These are phyloP conservation scores for Paelopatides confundens DNA, from an alignment of 53 echinoderm and acorn worm genomes.

Conservation along the genomic window DNA sequence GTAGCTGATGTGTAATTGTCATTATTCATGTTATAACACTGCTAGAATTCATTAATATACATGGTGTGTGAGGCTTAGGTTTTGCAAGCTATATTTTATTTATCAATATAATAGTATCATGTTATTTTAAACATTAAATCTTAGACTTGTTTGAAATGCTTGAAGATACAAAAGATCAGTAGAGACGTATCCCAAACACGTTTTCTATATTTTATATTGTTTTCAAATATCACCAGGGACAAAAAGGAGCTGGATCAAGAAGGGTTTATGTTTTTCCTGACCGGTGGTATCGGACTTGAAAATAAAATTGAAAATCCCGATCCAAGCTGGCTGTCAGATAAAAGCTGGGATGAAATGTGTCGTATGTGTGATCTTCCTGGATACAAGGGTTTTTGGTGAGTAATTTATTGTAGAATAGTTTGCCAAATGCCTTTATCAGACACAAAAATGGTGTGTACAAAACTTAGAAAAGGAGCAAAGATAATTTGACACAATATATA, in stretches of 20 bases:
- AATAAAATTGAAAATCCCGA: constrained; percentile 99
- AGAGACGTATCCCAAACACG: no score
- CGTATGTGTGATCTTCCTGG: constrained; percentile 91
- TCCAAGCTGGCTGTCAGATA: constrained; percentile 91
- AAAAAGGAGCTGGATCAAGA: constrained; percentile 95
- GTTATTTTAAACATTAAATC: not conserved
- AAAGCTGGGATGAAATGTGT: constrained; percentile 97
- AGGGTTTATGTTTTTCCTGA: constrained; percentile 99
- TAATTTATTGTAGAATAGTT: not conserved
- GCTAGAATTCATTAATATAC: no score
- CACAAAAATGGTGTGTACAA: no score
- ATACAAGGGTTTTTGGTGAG: constrained; percentile 93
- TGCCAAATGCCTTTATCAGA: not conserved
- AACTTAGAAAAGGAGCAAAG: no score
- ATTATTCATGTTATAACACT: no score
- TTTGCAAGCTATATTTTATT: no score
- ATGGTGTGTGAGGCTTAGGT: no score
- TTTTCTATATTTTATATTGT: no score
- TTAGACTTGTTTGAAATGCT: not conserved
- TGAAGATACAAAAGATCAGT: not conserved
- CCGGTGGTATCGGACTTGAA: constrained; percentile 97
- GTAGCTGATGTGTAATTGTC: no score
- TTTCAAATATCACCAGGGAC: constrained; percentile 59
- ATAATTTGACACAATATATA: no score
- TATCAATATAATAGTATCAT: no score